Base-by-base conservation (phyloP, 1,140 invertebrate genomes). In the Bursaphelenchus mucronatus region DNA sequence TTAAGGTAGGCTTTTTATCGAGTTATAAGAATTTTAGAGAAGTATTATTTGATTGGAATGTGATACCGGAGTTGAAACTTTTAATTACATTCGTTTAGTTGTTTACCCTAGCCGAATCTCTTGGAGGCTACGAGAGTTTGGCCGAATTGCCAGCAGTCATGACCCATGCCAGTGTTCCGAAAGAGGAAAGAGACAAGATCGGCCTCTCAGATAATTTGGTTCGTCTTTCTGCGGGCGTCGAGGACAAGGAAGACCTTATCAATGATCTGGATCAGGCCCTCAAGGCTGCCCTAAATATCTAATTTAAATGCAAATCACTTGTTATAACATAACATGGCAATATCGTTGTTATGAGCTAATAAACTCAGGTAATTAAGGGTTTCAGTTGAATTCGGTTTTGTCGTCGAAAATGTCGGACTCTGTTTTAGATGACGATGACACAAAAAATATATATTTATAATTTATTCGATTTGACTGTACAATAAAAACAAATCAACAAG, bases 151-250 rank as follows among this genome's bases (percentile, higher is more conserved):
- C 83, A 78, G 82, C 79, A 79, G 80, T 81, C 9, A 68, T 68
- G 66, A 59, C 66, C 17, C 66, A 68, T 46, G 59, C 41, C 51
- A 19, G 53, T 4, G 66, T 68, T 19, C 52, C 66, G 13, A 43
- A 40, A 13, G 87, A 88, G 15, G 86, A 89, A 64, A 83, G 92
- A 73, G 83, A 80, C 30, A 78, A 85, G 43, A 83, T 97, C 8
- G 90, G 91, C 6, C 94, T 97, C 51, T 88, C 86, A 0, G 90
- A 96, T 78, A 87, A 87, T 41, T 83, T 97, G 0, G 87, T 98
- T 63, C 86, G 94, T 62, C 81, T 97, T 6, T 96, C 92, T 0
- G 88, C 97, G 44, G 94, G 94, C 3, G 82, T 97, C 6, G 94
- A 97, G 85, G 87, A 90, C 72, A 83, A 86, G 9, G 86, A 89